phyloP scores from a whole-genome alignment of 2,888 invertebrate genomes.

The Oegoconia quadripuncta region DNA sequence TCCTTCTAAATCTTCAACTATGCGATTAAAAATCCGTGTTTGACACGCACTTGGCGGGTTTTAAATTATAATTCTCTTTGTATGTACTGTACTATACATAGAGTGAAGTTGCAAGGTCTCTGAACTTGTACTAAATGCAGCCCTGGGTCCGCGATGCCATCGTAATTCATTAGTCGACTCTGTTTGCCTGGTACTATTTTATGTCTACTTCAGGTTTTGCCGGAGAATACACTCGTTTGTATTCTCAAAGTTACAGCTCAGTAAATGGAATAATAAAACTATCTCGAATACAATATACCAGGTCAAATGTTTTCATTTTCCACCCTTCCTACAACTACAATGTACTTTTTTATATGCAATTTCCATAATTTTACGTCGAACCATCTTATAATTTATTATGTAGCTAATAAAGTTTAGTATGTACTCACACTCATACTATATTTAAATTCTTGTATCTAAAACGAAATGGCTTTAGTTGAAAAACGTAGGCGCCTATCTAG shows the following conservation, averaged over 20 bases:
- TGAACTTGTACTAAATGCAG: too few species aligned
- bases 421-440: neutral
- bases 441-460: too few species aligned
- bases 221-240: constrained; percentile 49
- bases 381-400: constrained; percentile 42
- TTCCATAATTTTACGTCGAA: constrained; percentile 33
- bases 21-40: too few species aligned
- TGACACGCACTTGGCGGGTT: too few species aligned
- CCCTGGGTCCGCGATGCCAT: constrained; percentile 43
- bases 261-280: constrained; percentile 47
- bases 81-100: too few species aligned
- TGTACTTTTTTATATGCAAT: constrained; percentile 41
- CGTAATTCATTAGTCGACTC: constrained; percentile 72
- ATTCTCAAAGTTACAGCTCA: constrained; percentile 47
- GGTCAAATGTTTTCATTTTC: constrained; percentile 54
- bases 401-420: constrained; percentile 13
- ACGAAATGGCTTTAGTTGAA: too few species aligned
- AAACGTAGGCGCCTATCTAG: too few species aligned
- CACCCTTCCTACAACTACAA: constrained; percentile 41
- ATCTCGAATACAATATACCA: constrained; percentile 57
- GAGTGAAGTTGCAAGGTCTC: neutral
- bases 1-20: too few species aligned
- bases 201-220: constrained; percentile 61
- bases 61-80: too few species aligned
- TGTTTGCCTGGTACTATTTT: constrained; percentile 64